Evolutionary conservation across 2,113 vertebrate species (phyloP).

Genomic region (Blennius ocellaris): DNA sequence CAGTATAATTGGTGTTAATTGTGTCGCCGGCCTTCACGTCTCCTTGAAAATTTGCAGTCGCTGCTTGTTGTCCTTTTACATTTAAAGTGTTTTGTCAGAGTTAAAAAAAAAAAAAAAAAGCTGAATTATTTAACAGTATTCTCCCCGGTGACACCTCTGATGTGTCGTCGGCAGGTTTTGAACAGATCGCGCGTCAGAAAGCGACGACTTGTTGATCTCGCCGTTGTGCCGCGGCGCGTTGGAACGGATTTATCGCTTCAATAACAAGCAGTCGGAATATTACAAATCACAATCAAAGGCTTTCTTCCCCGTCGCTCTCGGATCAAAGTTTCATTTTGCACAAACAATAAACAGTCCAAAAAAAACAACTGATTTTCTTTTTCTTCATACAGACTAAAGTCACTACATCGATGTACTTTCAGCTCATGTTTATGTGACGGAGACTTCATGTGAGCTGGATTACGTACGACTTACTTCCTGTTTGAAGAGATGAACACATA

Average conservation of each 20-base stretch:
- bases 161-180: constrained; percentile 14
- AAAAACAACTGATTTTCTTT: too few species aligned
- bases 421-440: too few species aligned
- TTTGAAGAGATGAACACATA: too few species aligned
- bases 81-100: constrained; percentile 49
- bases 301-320: background rate
- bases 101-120: background rate
- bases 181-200: background rate
- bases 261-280: background rate
- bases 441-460: too few species aligned
- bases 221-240: background rate
- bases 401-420: too few species aligned
- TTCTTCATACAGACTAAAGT: too few species aligned
- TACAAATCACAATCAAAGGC: background rate
- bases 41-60: constrained; percentile 6
- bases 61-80: constrained; percentile 12
- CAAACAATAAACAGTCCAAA: too few species aligned
- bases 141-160: background rate
- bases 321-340: too few species aligned
- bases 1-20: constrained; percentile 31
- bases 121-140: background rate
- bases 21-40: constrained; percentile 28
- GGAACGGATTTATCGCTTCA: constrained; percentile 7
- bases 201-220: constrained; percentile 2
- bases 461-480: too few species aligned